Evolutionary conservation across 2,888 invertebrate species (phyloP).

Genomic region (Papilio protenor): DNA sequence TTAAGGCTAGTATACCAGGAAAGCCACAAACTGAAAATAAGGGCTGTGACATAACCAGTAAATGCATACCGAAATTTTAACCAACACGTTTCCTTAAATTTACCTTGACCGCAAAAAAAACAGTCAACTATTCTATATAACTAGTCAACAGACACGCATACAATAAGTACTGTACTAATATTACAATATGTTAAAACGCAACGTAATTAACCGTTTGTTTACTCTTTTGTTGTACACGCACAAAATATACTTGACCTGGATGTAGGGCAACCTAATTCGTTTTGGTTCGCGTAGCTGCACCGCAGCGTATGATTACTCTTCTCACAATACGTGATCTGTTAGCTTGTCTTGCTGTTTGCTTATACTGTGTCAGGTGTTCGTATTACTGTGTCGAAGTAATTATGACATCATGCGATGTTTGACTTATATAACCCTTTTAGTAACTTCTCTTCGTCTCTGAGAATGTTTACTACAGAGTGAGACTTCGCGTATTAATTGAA

Average conservation of each 20-base stretch:
- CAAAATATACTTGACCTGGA: conserved; percentile 71
- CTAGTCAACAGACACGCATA: not conserved
- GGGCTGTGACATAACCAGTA: not conserved
- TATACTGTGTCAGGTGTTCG: conserved; percentile 3
- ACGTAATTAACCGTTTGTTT: conserved; percentile 40
- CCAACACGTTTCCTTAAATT: not conserved
- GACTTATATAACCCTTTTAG: not conserved
- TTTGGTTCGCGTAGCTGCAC: conserved; percentile 58
- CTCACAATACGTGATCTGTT: conserved; percentile 39
- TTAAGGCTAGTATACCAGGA: too few species aligned
- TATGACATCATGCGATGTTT: conserved; percentile 2
- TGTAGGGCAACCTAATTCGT: conserved; percentile 62
- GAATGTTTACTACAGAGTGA: not conserved
- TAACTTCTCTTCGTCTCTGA: not conserved
- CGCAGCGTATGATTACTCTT: conserved; percentile 50
- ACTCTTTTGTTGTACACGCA: conserved; percentile 55
- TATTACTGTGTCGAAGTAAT: conserved; percentile 4
- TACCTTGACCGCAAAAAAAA: not conserved
- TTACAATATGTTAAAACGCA: not conserved
- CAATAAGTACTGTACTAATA: not conserved
- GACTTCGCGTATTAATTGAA: not conserved
- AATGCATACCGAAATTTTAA: not conserved
- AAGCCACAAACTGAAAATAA: not conserved
- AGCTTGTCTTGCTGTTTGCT: not conserved
- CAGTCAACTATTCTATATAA: not conserved